phyloP scores from a whole-genome alignment of 2,113 vertebrate species.

The Nestor notabilis region DNA sequence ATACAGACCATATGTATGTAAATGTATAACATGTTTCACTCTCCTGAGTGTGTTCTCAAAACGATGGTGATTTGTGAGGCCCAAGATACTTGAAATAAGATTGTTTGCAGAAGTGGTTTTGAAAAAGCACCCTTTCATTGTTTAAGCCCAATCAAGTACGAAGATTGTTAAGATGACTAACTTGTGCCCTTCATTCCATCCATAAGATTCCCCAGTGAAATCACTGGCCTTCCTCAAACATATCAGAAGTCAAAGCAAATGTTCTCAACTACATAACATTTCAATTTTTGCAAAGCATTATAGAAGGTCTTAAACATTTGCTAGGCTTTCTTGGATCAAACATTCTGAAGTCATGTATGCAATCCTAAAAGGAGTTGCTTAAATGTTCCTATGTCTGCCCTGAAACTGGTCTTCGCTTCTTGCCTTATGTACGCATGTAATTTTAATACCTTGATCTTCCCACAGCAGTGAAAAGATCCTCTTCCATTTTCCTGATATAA shows the following conservation, averaged over 20 bases:
- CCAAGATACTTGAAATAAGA: neutral
- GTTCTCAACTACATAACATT: neutral
- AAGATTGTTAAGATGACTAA: neutral
- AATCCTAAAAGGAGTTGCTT: slow-evolving; percentile 30
- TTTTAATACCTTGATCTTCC: slow-evolving; percentile 73
- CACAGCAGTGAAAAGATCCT: slow-evolving; percentile 63
- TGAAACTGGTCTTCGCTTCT: slow-evolving; percentile 69
- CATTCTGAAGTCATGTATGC: slow-evolving; percentile 37
- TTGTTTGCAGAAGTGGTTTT: neutral
- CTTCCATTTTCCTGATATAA: slow-evolving; percentile 57
- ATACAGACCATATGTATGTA: neutral
- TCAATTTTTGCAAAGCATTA: neutral
- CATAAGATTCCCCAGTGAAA: slow-evolving; percentile 38
- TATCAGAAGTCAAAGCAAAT: neutral
- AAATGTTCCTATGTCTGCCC: slow-evolving; percentile 60
- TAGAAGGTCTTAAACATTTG: slow-evolving; percentile 64
- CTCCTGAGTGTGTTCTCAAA: slow-evolving; percentile 9
- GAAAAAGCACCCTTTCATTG: slow-evolving; percentile 57
- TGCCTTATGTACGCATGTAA: slow-evolving; percentile 65
- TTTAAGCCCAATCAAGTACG: slow-evolving; percentile 67
- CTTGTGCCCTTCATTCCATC: slow-evolving; percentile 48
- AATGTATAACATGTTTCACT: neutral
- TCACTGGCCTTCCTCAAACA: slow-evolving; percentile 43
- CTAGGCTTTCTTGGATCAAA: slow-evolving; percentile 58
- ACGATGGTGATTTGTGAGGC: neutral